Conservation (phyloP, 2,888 invertebrate species). For the Chirona hameri region DNA sequence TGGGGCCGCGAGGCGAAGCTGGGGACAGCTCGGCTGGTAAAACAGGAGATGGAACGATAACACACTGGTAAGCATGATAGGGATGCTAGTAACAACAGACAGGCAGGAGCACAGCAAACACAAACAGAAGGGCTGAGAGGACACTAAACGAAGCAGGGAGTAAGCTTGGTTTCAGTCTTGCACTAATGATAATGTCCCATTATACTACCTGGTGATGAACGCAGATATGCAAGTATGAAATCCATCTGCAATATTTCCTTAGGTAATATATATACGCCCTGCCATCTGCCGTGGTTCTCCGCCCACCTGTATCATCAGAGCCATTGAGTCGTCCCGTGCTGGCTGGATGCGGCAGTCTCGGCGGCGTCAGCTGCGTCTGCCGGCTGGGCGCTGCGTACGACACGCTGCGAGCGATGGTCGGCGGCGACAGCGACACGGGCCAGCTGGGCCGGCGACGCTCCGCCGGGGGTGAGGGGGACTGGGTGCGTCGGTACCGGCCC, state of each 20-base stretch:
- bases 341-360: neutral
- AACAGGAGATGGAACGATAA: neutral
- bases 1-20: neutral
- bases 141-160: too few relatives aligned
- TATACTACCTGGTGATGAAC: too few relatives aligned
- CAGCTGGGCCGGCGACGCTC: conserved; percentile 33
- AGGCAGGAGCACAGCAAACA: too few relatives aligned
- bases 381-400: neutral
- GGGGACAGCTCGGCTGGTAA: neutral
- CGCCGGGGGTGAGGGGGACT: conserved; percentile 55
- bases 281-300: too few relatives aligned
- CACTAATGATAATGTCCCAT: too few relatives aligned
- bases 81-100: too few relatives aligned
- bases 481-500: conserved; percentile 69
- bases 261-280: too few relatives aligned
- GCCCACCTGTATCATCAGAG: neutral
- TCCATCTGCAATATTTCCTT: too few relatives aligned
- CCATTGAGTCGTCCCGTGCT: neutral
- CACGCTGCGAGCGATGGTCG: neutral
- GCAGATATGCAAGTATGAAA: too few relatives aligned
- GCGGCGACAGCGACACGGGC: neutral
- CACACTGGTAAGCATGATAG: neutral
- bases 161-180: too few relatives aligned
- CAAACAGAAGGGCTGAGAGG: too few relatives aligned
- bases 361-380: neutral